Base-by-base conservation (phyloP, 2,888 invertebrate genomes). In the Caenorhabditis zanzibari region DNA sequence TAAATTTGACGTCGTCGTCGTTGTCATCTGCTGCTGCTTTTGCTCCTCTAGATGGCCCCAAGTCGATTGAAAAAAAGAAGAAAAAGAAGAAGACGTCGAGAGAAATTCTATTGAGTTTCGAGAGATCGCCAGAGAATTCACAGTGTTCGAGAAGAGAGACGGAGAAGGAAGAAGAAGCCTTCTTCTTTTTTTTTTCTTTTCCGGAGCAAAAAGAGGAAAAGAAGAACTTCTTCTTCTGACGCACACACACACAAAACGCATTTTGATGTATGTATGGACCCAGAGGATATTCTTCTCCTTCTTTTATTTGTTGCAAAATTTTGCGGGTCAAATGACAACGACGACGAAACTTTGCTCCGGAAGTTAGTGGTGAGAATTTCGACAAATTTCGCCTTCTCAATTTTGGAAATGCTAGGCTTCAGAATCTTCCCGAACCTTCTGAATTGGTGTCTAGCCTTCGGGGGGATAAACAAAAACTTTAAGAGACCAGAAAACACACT, bases 211-310 rank as follows among this genome's bases (percentile, higher is more conserved):
- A 59, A 16, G 49, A 68, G 9, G 41, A 54, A 35, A 14, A 9
- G n/a, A 19, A 35, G 49, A 54, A 54, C 54, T 54, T 54, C 54
- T 59, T 47, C 59, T 69, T 59, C 59, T 72, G 72, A 61, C 47
- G 72, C 71, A 71, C 44, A 61, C 47, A 59, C 10, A 47, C 19
- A 66, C n/a, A n/a, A n/a, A n/a, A n/a, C 52, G 47, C 68, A 54
- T 54, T 54, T 68, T 68, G 76, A 76, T 76, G 68, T 76, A 76
- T 68, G 76, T 76, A 76, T 76, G 66, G 72, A 59, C 63, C 73
- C 47, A 59, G 32, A 72, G 56, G 26, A 56, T 35, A 44, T 22
- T 32, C 69, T n/a, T n/a, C 35, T 35, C 28, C 24, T 35, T 16
- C 47, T 14, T 26, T 41, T 32, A 24, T n/a, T 73, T 74, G 74